Percentiles rank a stretch among this genome's conserved stretches.
Conservation (phyloP, 2,797 vertebrate genomes). For the Paramormyrops hopkinsi region DNA sequence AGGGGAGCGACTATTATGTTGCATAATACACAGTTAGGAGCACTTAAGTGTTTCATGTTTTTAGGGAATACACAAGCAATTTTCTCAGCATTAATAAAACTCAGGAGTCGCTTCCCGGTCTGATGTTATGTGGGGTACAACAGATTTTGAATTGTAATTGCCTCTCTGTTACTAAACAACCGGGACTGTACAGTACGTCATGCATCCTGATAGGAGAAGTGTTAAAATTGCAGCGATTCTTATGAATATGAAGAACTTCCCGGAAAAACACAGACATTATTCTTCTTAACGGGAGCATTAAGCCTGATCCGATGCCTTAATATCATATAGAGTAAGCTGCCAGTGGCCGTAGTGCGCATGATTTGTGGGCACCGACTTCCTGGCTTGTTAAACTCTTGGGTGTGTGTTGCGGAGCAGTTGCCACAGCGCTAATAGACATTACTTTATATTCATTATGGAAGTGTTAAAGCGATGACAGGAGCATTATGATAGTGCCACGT, state of each 20-base stretch:
- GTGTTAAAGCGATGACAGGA: not conserved
- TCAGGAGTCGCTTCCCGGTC: not conserved
- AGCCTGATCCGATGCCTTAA: not conserved
- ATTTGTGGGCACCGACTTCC: conserved; percentile 2
- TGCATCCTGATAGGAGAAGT: not conserved
- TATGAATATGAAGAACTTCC: not conserved
- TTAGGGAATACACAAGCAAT: not conserved
- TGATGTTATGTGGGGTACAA: not conserved
- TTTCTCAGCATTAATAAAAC: not conserved
- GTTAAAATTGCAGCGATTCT: not conserved
- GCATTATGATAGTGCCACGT: not conserved
- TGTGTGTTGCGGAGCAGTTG: not conserved
- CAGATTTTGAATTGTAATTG: not conserved
- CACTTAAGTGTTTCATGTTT: not conserved
- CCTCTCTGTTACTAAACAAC: not conserved
- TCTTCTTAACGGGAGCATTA: not conserved
- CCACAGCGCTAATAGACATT: not conserved
- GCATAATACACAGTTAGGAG: not conserved
- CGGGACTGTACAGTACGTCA: not conserved
- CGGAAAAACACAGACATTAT: not conserved
- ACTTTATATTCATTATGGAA: conserved; percentile 20
- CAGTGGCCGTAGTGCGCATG: not conserved
- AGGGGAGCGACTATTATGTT: not conserved
- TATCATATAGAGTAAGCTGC: not conserved
- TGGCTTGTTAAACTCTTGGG: conserved; percentile 8